Evolutionary conservation across 2,888 invertebrate genomes (phyloP).

Genomic region (Sphaeridia pumilis): DNA sequence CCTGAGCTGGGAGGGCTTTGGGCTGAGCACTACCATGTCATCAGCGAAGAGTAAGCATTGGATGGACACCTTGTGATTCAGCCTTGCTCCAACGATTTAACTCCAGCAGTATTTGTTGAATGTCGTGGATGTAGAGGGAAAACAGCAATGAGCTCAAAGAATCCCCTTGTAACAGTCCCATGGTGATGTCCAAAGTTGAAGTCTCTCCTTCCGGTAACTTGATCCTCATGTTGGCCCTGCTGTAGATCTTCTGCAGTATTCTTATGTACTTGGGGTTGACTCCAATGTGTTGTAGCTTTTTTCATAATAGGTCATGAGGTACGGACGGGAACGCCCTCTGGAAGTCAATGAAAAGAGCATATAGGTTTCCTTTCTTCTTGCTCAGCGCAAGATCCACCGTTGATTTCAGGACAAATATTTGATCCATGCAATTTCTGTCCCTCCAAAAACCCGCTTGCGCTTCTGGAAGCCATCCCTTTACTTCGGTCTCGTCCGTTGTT

Average conservation of each 20-base stretch:
- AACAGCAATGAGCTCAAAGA: background rate
- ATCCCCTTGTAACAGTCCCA: background rate
- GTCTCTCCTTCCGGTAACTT: background rate
- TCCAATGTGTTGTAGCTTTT: background rate
- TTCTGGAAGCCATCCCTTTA: background rate
- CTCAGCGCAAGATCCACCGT: background rate
- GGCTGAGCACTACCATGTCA: background rate
- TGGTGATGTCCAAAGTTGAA: background rate
- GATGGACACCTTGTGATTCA: background rate
- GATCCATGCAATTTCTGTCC: background rate
- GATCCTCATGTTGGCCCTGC: background rate
- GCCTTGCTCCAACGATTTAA: background rate
- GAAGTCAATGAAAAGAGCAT: slow-evolving; percentile 1
- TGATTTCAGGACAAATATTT: background rate
- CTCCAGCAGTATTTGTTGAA: background rate
- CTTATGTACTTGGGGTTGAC: background rate
- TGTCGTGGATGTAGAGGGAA: background rate
- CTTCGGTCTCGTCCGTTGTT: background rate
- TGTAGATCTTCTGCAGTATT: background rate
- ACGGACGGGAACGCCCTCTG: slow-evolving; percentile 1
- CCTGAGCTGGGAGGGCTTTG: background rate
- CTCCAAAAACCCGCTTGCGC: background rate
- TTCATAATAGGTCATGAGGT: background rate
- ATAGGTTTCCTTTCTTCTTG: background rate
- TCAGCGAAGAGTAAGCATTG: slow-evolving; percentile 6